phyloP scores from a whole-genome alignment of 2,113 vertebrate genomes.

The Macrotus californicus region DNA sequence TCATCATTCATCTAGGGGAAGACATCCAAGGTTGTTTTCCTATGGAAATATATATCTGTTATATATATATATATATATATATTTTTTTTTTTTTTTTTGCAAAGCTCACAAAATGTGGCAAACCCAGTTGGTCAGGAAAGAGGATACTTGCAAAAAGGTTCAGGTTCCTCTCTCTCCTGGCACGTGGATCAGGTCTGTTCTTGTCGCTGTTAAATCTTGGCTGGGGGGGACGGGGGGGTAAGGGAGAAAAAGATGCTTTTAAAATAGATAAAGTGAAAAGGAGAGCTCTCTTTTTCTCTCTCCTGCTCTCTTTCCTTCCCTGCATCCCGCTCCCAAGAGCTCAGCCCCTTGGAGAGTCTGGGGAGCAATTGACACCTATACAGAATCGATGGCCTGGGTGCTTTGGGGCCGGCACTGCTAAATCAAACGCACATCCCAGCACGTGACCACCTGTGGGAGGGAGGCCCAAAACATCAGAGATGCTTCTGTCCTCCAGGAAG shows the following conservation, averaged over 20 bases:
- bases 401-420: neutral
- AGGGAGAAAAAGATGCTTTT: conserved; percentile 41
- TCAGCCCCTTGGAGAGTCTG: conserved; percentile 17
- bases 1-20: conserved; percentile 77
- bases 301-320: neutral
- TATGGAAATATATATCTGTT: conserved; percentile 80
- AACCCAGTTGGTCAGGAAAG: conserved; percentile 56
- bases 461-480: neutral
- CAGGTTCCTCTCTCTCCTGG: conserved; percentile 17
- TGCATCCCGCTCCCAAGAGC: neutral
- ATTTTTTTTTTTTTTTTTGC: conserved; percentile 63
- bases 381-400: conserved; percentile 64
- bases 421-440: neutral
- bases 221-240: neutral
- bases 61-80: conserved; percentile 40
- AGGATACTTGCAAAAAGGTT: conserved; percentile 34
- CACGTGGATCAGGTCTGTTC: conserved; percentile 1
- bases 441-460: neutral
- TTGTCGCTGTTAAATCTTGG: conserved; percentile 45
- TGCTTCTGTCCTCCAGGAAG: neutral
- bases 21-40: conserved; percentile 77
- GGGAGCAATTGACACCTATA: conserved; percentile 8
- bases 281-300: conserved; percentile 41
- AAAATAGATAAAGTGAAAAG: conserved; percentile 43
- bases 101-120: conserved; percentile 64